Evolutionary conservation across 2,797 vertebrate genomes (phyloP).

Genomic region (Cercopithecus hamlyni): DNA sequence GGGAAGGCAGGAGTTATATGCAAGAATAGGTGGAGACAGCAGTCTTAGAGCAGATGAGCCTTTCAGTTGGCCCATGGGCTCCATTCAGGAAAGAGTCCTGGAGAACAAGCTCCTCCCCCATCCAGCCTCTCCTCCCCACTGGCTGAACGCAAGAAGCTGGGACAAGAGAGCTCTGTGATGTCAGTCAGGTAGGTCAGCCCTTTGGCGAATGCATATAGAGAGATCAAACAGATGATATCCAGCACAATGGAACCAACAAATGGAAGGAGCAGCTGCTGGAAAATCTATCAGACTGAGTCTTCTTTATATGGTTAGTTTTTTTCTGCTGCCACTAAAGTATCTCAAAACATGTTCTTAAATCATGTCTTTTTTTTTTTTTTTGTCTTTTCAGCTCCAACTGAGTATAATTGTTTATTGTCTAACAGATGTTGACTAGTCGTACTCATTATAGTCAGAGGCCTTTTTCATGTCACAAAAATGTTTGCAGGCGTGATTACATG

Average conservation of each 20-base stretch:
- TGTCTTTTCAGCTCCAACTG: slow-evolving; percentile 23
- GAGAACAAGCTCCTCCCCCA: background rate
- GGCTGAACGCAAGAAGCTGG: background rate
- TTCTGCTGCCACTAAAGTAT: background rate
- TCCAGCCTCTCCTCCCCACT: background rate
- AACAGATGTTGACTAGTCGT: background rate
- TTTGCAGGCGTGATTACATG: background rate
- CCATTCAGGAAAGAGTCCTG: background rate
- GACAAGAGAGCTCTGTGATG: background rate
- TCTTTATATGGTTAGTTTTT: background rate
- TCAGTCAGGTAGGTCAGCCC: background rate
- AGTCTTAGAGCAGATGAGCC: background rate
- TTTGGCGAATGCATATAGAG: background rate
- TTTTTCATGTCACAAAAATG: background rate
- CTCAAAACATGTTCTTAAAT: slow-evolving; percentile 34
- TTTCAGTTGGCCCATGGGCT: background rate
- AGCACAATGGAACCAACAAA: background rate
- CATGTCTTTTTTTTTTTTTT: background rate
- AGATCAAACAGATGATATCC: background rate
- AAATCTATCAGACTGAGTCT: background rate
- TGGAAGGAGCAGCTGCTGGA: background rate
- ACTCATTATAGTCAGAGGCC: background rate
- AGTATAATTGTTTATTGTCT: background rate
- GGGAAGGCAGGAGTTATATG: background rate
- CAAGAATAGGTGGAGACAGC: background rate